Base-by-base conservation (phyloP, 2,888 invertebrate genomes). In the Alentia gelatinosa region DNA sequence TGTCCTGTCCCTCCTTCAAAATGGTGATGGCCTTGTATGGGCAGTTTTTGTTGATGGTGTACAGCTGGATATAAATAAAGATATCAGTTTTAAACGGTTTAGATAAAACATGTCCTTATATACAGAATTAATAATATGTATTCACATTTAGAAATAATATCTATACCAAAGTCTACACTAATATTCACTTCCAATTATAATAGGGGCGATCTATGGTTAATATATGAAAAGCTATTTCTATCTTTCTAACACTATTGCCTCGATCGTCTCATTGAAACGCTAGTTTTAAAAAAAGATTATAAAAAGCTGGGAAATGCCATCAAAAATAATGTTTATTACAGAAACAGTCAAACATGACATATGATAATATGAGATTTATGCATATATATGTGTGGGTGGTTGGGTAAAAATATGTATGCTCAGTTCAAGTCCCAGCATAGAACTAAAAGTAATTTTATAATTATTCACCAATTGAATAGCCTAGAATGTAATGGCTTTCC, bases 1-100 rank as follows among this genome's bases (percentile, higher is more conserved):
- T 92, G 26, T 91, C 91, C 86, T 92, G 92, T 12, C 93, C 94
- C 84, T 93, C 93, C 63, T 89, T 92, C 37, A 94, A 89, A 19
- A 94, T 93, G 47, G 92, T 90, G 63, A 94, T 91, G 0, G 94
- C 91, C 42, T 84, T 35, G 50, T 91, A 75, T 3, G 90, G 90
- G 37, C 90, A 89, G 56, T 90, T 90, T 12, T 90, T 90, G 12
- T 89, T 74, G 90, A 89, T 91, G 23, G 91, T 90, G 88, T 92
- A 91, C 33, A 89, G 91, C 92, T 92, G 89, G 5, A 88, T 37
- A 84, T 12, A 84, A 42, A n/a, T 12, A 40, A 39, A 40, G 23
- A 39, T 40, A 30, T 35, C 26, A 63, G 7, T 12, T 47, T 47
- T 47, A 19, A 47, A 12, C 47, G 19, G 19, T 12, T 19, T 47